phyloP scores from a whole-genome alignment of 2,888 invertebrate species.

The Euproctis similis region DNA sequence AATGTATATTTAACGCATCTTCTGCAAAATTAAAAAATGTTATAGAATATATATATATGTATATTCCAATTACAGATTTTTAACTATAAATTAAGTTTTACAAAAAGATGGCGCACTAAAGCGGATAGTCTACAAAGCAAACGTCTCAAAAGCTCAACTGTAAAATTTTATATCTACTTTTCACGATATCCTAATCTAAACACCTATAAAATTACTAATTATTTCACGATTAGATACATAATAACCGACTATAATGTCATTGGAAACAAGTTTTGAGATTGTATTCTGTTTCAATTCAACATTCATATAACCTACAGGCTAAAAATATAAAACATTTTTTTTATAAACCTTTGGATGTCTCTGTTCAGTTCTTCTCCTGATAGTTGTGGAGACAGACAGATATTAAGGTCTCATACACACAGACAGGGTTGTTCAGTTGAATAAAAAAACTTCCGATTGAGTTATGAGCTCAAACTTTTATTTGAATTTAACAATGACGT shows the following conservation, averaged over 20 bases:
- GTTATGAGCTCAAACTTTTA: constrained; percentile 75
- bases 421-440: constrained; percentile 42
- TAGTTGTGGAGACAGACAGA: constrained; percentile 30
- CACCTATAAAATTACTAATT: constrained; percentile 49
- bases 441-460: constrained; percentile 70
- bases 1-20: constrained; percentile 25
- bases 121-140: constrained; percentile 61
- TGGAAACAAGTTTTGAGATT: constrained; percentile 21
- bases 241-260: constrained; percentile 21
- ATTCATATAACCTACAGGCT: constrained; percentile 16
- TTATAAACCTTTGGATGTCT: constrained; percentile 8
- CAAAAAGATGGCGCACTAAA: constrained; percentile 40
- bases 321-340: constrained; percentile 19
- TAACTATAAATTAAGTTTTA: constrained; percentile 40
- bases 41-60: constrained; percentile 6
- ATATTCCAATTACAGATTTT: constrained; percentile 4
- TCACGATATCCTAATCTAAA: constrained; percentile 55
- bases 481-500: constrained; percentile 75
- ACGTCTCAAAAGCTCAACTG: constrained; percentile 55
- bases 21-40: constrained; percentile 40
- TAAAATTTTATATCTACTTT: constrained; percentile 52
- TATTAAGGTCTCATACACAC: constrained; percentile 7
- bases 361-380: constrained; percentile 8
- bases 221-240: constrained; percentile 42
- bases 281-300: constrained; percentile 20